These are phyloP conservation scores for Neoseiulus cucumeris DNA, from an alignment of 1,140 invertebrate genomes.

Conservation along the genomic window DNA sequence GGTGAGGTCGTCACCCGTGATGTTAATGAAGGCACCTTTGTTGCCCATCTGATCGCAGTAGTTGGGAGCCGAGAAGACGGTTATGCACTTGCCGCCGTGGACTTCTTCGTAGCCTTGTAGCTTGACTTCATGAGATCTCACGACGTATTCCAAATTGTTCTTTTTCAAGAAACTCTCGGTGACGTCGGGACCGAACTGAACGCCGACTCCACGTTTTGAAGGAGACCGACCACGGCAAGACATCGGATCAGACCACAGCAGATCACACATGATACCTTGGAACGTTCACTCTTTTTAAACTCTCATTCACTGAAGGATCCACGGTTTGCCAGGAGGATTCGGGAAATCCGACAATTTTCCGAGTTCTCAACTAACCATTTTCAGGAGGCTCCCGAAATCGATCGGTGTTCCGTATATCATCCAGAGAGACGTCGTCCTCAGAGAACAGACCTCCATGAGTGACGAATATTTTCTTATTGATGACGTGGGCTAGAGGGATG, in stretches of 20 bases:
- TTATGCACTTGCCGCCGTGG: conserved; percentile 83
- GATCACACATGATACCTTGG: conserved; percentile 76
- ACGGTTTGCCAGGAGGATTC: too few relatives aligned
- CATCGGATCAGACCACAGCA: conserved; percentile 96
- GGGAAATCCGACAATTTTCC: conserved; percentile 5
- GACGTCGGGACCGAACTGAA: conserved; percentile 96
- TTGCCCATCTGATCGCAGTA: conserved; percentile 99
- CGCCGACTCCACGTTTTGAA: conserved; percentile 88
- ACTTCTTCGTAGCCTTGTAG: conserved; percentile 81
- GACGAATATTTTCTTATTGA: conserved; percentile 74
- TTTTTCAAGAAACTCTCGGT: conserved; percentile 60
- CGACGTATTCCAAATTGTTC: conserved; percentile 78
- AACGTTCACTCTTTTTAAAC: conserved; percentile 12
- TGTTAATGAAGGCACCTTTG: conserved; percentile 85
- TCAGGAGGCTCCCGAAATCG: conserved; percentile 92
- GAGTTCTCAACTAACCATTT: conserved; percentile 39
- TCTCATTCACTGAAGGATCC: conserved; percentile 7
- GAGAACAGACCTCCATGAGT: conserved; percentile 91
- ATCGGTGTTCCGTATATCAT: conserved; percentile 68
- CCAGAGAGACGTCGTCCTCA: conserved; percentile 62
- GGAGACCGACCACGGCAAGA: conserved; percentile 57
- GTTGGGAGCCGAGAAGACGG: conserved; percentile 93
- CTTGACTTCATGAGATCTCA: conserved; percentile 96
- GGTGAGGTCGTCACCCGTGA: conserved; percentile 70
- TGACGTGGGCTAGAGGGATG: conserved; percentile 83